A percentile compares a stretch with the other conserved stretches of the same genome.
These are phyloP conservation scores for Girardinichthys multiradiatus DNA, from an alignment of 2,113 vertebrate genomes.

Conservation along the genomic window DNA sequence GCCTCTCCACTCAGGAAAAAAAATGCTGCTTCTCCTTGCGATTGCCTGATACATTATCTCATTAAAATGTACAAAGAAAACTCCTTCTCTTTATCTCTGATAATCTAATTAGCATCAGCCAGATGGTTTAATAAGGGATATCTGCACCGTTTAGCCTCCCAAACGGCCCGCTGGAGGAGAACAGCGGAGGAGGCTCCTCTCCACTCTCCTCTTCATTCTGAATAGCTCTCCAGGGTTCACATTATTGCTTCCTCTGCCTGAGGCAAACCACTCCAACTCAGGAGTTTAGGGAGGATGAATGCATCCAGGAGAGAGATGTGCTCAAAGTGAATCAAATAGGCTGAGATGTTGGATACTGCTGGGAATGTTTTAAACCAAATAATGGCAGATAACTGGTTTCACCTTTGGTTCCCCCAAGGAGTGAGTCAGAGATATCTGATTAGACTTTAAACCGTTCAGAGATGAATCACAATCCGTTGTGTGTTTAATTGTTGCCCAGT, in stretches of 20 bases:
- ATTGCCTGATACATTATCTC: constrained; percentile 83
- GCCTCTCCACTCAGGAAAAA: constrained; percentile 68
- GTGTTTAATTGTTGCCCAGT: constrained; percentile 65
- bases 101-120: constrained; percentile 88
- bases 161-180: constrained; percentile 81
- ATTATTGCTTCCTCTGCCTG: constrained; percentile 85
- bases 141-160: constrained; percentile 81
- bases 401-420: constrained; percentile 72
- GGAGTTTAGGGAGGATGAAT: constrained; percentile 81
- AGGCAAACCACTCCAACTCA: constrained; percentile 80
- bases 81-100: constrained; percentile 85
- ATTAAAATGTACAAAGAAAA: constrained; percentile 87
- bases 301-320: constrained; percentile 75
- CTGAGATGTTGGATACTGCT: constrained; percentile 76
- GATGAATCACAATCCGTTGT: constrained; percentile 43
- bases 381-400: constrained; percentile 74
- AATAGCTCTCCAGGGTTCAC: constrained; percentile 85
- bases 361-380: constrained; percentile 78
- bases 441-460: constrained; percentile 57
- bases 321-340: constrained; percentile 82
- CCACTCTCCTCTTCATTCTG: constrained; percentile 75
- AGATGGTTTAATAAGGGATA: constrained; percentile 88
- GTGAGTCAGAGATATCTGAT: constrained; percentile 64
- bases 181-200: constrained; percentile 76
- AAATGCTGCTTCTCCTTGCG: constrained; percentile 61